phyloP scores from a whole-genome alignment of 2,113 vertebrate genomes.

The Clinocottus analis region DNA sequence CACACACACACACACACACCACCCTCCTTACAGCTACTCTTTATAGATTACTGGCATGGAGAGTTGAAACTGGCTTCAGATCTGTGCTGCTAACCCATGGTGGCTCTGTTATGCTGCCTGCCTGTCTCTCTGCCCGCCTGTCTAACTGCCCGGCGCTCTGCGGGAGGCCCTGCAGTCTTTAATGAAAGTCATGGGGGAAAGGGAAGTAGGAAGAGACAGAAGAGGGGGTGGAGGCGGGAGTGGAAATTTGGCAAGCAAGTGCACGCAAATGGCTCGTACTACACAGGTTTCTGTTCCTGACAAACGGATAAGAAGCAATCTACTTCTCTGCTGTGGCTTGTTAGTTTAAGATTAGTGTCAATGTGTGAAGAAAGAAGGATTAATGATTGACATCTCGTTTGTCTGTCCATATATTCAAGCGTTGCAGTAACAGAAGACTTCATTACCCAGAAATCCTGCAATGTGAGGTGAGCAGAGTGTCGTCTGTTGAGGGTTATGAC shows the following conservation, averaged over 20 bases:
- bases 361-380: neutral
- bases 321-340: neutral
- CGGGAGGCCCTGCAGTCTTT: constrained; percentile 62
- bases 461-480: neutral
- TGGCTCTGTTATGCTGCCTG: constrained; percentile 61
- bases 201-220: constrained; percentile 31
- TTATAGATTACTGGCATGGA: constrained; percentile 78
- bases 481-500: neutral
- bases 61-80: constrained; percentile 81
- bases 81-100: constrained; percentile 56
- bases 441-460: constrained; percentile 13
- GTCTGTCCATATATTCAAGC: neutral
- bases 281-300: constrained; percentile 38
- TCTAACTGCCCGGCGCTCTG: constrained; percentile 47
- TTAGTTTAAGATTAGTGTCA: neutral
- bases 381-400: neutral
- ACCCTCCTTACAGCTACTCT: constrained; percentile 55
- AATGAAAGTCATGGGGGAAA: constrained; percentile 69
- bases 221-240: constrained; percentile 24
- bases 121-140: constrained; percentile 48
- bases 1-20: constrained; percentile 9
- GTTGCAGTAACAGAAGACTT: neutral
- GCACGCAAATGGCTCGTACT: constrained; percentile 2
- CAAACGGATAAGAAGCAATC: constrained; percentile 8
- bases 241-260: constrained; percentile 47